Evolutionary conservation across 2,888 invertebrate species (phyloP).

Genomic region (Idaea biselata): DNA sequence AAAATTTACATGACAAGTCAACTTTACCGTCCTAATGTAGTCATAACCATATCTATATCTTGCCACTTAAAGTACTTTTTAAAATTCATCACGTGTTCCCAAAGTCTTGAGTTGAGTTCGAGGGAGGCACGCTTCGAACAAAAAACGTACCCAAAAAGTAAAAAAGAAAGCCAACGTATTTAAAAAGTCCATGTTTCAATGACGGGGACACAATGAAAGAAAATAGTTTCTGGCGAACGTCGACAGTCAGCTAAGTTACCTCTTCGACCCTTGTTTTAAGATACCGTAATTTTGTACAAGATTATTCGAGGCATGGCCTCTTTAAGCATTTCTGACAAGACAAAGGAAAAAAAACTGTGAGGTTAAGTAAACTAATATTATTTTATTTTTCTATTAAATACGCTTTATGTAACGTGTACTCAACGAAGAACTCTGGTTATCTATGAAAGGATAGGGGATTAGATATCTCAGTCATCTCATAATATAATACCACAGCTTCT

Average conservation of each 20-base stretch:
- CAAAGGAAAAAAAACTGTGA: constrained; percentile 1
- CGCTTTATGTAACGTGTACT: background rate
- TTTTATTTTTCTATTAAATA: constrained; percentile 16
- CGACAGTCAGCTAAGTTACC: constrained; percentile 49
- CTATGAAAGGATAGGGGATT: background rate
- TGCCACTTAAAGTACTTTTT: constrained; percentile 59
- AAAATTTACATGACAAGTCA: constrained; percentile 65
- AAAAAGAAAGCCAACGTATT: constrained; percentile 59
- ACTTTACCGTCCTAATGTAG: constrained; percentile 57
- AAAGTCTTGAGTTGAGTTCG: constrained; percentile 50
- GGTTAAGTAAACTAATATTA: constrained; percentile 24
- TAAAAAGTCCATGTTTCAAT: constrained; percentile 64
- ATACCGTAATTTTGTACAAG: constrained; percentile 24
- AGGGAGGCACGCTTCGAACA: constrained; percentile 64
- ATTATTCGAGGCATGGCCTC: constrained; percentile 15
- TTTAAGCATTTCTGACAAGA: background rate
- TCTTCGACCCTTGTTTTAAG: constrained; percentile 41
- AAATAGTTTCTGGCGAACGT: constrained; percentile 67
- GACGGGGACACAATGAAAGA: constrained; percentile 58
- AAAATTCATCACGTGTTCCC: constrained; percentile 72
- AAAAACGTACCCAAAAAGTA: constrained; percentile 54
- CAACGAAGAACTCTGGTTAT: background rate
- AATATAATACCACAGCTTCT: background rate
- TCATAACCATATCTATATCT: constrained; percentile 60
- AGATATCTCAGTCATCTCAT: background rate